Evolutionary conservation across 1,140 invertebrate species (phyloP).

Genomic region (Arctopsyche grandis): DNA sequence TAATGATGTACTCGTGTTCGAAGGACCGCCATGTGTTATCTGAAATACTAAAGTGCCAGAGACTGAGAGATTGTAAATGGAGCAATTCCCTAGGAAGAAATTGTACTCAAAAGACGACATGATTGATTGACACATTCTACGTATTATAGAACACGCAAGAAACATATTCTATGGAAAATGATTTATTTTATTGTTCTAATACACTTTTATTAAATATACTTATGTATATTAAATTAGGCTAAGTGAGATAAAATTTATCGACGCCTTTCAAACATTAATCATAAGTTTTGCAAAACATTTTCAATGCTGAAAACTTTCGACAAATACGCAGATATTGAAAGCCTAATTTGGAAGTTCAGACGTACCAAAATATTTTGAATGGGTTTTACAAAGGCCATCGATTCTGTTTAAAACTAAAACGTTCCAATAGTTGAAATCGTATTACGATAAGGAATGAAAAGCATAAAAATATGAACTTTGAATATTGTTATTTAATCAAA

Average conservation of each 20-base stretch:
- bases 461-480: no score
- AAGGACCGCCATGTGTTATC: neutral
- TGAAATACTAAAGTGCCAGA: neutral
- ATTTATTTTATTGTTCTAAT: no score
- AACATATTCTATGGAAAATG: neutral
- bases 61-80: neutral
- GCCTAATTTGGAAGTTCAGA: neutral
- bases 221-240: no score
- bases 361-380: neutral
- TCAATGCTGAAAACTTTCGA: neutral
- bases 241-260: no score
- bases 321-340: neutral
- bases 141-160: neutral
- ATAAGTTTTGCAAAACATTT: neutral
- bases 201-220: no score
- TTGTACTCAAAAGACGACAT: neutral
- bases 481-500: neutral
- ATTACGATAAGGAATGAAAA: no score
- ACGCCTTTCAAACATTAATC: neutral
- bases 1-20: neutral
- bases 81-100: neutral
- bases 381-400: no score
- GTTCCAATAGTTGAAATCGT: no score
- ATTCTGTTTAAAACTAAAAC: no score
- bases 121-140: conserved; percentile 10